Conservation (phyloP, 2,113 vertebrate species). For the Tor tambroides region DNA sequence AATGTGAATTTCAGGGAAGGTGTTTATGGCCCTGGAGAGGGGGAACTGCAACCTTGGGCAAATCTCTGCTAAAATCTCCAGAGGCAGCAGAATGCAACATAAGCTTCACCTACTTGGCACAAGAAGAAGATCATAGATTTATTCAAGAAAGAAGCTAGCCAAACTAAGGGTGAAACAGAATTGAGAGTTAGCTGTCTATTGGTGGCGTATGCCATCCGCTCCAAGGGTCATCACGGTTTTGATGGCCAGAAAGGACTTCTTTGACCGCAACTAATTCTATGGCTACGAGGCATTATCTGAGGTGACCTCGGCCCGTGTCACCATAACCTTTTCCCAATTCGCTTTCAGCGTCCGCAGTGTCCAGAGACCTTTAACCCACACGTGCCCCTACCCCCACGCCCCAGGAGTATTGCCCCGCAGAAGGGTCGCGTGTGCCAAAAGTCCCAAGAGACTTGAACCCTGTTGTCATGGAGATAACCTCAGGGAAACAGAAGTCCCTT, state of each 20-base stretch:
- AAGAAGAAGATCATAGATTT: not conserved
- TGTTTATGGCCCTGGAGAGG: not conserved
- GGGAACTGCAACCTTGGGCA: not conserved
- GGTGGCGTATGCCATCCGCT: slow-evolving; percentile 40
- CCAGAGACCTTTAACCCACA: slow-evolving; percentile 52
- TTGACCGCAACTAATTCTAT: slow-evolving; percentile 44
- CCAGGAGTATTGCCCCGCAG: slow-evolving; percentile 32
- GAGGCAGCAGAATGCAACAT: not conserved
- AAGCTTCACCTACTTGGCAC: slow-evolving; percentile 33
- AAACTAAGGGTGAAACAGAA: slow-evolving; percentile 1
- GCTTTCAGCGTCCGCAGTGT: slow-evolving; percentile 40
- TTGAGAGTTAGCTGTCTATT: not conserved
- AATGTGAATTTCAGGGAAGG: not conserved
- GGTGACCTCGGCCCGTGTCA: slow-evolving; percentile 44
- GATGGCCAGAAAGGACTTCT: slow-evolving; percentile 29
- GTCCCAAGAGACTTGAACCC: slow-evolving; percentile 35
- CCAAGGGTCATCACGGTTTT: slow-evolving; percentile 21
- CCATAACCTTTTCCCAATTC: slow-evolving; percentile 23
- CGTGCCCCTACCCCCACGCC: slow-evolving; percentile 27
- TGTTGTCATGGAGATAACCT: slow-evolving; percentile 58
- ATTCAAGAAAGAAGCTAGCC: not conserved
- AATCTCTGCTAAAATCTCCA: not conserved
- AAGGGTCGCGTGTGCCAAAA: slow-evolving; percentile 51
- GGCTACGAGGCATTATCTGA: slow-evolving; percentile 35
- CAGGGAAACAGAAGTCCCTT: slow-evolving; percentile 52